A percentile compares a stretch with the other conserved stretches of the same genome.
phyloP scores from a whole-genome alignment of 1,140 invertebrate genomes.

The Melipona quadrifasciata region DNA sequence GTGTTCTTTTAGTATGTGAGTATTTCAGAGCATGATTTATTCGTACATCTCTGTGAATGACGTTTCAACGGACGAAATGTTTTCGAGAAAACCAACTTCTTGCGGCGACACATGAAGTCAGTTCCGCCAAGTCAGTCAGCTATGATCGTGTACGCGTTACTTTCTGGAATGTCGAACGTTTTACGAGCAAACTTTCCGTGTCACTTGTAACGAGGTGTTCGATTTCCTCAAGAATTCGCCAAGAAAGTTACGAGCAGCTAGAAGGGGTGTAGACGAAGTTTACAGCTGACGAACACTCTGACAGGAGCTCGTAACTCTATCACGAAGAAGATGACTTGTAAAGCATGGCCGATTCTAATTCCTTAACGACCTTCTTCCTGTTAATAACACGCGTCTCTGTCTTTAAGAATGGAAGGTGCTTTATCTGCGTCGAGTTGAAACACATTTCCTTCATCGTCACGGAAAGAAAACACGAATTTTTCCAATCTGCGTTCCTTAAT shows the following conservation, averaged over 20 bases:
- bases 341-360: neutral
- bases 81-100: neutral
- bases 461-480: too few relatives aligned
- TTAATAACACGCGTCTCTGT: neutral
- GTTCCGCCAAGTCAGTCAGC: neutral
- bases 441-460: neutral
- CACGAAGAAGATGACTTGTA: neutral
- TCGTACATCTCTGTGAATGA: too few relatives aligned
- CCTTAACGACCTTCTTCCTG: neutral
- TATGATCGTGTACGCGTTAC: neutral
- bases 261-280: neutral
- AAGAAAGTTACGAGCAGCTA: slow-evolving; percentile 10
- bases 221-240: neutral
- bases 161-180: neutral
- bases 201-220: neutral
- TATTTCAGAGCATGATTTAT: too few relatives aligned
- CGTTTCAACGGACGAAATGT: too few relatives aligned
- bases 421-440: neutral
- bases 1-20: too few relatives aligned
- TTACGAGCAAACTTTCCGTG: slow-evolving; percentile 14
- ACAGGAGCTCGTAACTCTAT: neutral
- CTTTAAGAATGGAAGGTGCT: neutral
- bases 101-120: neutral
- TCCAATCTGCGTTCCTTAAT: neutral
- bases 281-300: neutral